Evolutionary conservation across 2,888 invertebrate species (phyloP).

Genomic region (Euproctis similis): DNA sequence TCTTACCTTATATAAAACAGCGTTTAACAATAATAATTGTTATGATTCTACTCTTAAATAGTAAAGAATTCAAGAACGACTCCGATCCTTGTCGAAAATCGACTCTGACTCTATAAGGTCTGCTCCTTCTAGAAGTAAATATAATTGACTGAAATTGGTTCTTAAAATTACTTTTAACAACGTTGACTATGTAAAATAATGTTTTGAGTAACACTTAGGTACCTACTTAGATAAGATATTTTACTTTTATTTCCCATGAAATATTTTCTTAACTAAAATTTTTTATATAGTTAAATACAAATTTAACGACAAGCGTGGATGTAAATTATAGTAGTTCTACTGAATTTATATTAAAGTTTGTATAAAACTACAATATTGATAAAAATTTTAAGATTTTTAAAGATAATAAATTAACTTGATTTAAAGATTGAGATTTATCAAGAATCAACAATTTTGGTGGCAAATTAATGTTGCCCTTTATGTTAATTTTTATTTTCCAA

Average conservation of each 20-base stretch:
- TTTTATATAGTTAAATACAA: slow-evolving; percentile 29
- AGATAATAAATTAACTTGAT: slow-evolving; percentile 45
- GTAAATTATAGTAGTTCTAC: slow-evolving; percentile 47
- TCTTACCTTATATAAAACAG: too few species aligned
- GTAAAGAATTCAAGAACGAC: too few species aligned
- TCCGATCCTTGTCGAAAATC: too few species aligned
- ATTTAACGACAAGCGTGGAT: slow-evolving; percentile 43
- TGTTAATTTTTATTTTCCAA: slow-evolving; percentile 18
- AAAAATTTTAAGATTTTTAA: slow-evolving; percentile 39
- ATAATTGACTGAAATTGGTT: too few species aligned
- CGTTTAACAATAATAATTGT: too few species aligned
- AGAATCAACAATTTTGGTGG: slow-evolving; percentile 32
- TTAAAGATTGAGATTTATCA: slow-evolving; percentile 41
- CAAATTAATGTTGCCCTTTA: slow-evolving; percentile 32
- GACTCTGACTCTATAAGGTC: too few species aligned
- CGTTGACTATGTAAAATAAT: too few species aligned
- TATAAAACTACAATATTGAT: slow-evolving; percentile 39
- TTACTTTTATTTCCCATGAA: neutral
- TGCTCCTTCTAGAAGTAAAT: too few species aligned
- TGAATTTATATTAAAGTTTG: slow-evolving; percentile 47
- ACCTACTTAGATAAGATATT: too few species aligned
- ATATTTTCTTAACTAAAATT: slow-evolving; percentile 6
- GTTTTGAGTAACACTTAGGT: too few species aligned
- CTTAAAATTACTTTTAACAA: too few species aligned
- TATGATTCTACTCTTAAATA: too few species aligned